Evolutionary conservation across 2,888 invertebrate species (phyloP).

Genomic region (Dascillus cervinus): DNA sequence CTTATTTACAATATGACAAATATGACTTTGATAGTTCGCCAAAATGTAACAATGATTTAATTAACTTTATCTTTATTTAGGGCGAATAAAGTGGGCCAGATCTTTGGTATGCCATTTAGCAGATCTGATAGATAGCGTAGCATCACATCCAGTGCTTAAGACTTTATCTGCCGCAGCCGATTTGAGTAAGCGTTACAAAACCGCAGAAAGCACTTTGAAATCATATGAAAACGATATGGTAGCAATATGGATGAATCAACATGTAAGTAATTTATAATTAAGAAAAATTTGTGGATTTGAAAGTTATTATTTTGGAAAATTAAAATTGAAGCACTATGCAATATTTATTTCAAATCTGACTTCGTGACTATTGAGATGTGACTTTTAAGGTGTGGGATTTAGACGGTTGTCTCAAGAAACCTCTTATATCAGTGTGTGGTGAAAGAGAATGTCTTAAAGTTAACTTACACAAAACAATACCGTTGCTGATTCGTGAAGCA

Average conservation of each 20-base stretch:
- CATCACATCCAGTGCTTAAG: constrained; percentile 65
- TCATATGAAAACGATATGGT: constrained; percentile 76
- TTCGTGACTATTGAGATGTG: constrained; percentile 2
- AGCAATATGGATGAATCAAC: constrained; percentile 78
- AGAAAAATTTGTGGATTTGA: constrained; percentile 1
- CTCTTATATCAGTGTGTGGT: constrained; percentile 53
- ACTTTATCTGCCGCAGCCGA: constrained; percentile 65
- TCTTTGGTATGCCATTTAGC: constrained; percentile 75
- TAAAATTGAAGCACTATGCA: no score
- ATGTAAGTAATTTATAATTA: constrained; percentile 49
- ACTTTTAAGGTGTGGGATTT: constrained; percentile 53
- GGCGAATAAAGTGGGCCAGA: constrained; percentile 73
- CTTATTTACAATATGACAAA: no score
- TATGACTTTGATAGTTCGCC: no score
- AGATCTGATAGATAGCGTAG: constrained; percentile 72
- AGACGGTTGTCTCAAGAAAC: constrained; percentile 55
- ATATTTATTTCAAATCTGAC: no score
- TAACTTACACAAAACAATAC: constrained; percentile 69
- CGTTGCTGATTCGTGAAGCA: constrained; percentile 71
- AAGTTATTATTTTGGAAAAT: constrained; percentile 23
- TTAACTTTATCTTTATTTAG: constrained; percentile 43
- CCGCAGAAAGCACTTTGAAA: constrained; percentile 62
- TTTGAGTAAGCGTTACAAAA: constrained; percentile 65
- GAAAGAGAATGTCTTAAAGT: constrained; percentile 62
- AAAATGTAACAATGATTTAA: no score